Evolutionary conservation across 2,888 invertebrate genomes (phyloP).

Genomic region (Cacoxenus indagator): DNA sequence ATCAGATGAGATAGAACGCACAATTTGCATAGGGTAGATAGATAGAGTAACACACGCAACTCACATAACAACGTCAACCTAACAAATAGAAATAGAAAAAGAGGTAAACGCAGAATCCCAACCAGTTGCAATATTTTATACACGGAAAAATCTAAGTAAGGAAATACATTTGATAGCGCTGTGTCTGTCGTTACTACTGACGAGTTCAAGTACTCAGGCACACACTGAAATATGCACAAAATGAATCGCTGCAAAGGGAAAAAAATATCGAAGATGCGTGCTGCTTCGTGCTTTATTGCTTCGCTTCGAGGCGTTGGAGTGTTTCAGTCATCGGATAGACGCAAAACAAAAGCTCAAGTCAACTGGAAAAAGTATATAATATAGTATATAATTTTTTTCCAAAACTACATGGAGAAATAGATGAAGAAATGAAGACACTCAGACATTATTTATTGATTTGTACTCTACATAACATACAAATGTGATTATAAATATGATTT

Average conservation of each 20-base stretch:
- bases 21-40: background rate
- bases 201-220: conserved; percentile 18
- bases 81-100: background rate
- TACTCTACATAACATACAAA: too few relatives aligned
- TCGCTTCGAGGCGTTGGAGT: too few relatives aligned
- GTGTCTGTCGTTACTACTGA: background rate
- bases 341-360: too few relatives aligned
- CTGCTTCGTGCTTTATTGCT: background rate
- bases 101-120: background rate
- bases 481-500: too few relatives aligned
- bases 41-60: background rate
- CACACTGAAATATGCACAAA: conserved; percentile 21
- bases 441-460: too few relatives aligned
- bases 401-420: too few relatives aligned
- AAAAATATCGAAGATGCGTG: background rate
- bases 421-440: too few relatives aligned
- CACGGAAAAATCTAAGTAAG: background rate
- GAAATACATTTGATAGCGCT: conserved; percentile 15
- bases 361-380: too few relatives aligned
- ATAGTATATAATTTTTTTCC: too few relatives aligned
- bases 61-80: background rate
- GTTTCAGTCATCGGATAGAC: too few relatives aligned
- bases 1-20: background rate
- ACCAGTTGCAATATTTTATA: background rate
- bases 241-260: conserved; percentile 23